phyloP scores from a whole-genome alignment of 2,888 invertebrate genomes.

The Brachyopa scutellaris region DNA sequence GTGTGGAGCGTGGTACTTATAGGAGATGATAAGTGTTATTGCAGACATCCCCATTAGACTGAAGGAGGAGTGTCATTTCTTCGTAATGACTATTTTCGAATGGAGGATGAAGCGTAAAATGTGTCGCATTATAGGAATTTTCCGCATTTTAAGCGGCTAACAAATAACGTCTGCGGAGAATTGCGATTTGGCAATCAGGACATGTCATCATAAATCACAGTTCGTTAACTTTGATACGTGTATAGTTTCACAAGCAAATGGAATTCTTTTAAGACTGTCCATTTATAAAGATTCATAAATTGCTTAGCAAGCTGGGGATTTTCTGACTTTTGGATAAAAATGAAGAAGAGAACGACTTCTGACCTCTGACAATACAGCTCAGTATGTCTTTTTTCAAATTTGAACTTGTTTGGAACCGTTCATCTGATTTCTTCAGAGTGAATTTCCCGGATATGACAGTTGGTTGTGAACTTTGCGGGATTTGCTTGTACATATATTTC shows the following conservation, averaged over 20 bases:
- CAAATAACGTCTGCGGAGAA: background rate
- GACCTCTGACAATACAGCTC: too few relatives aligned
- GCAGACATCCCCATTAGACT: slow-evolving; percentile 71
- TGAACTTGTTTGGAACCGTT: too few relatives aligned
- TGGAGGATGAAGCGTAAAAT: slow-evolving; percentile 24
- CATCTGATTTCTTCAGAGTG: too few relatives aligned
- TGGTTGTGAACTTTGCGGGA: too few relatives aligned
- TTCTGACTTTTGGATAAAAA: too few relatives aligned
- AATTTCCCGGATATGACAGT: too few relatives aligned
- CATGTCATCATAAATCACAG: slow-evolving; percentile 25
- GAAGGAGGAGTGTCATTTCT: slow-evolving; percentile 68
- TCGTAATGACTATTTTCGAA: slow-evolving; percentile 64
- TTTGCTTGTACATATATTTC: too few relatives aligned
- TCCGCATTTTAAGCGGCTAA: slow-evolving; percentile 42
- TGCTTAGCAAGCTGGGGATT: slow-evolving; percentile 6
- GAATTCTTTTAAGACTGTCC: background rate
- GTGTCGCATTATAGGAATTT: slow-evolving; percentile 56
- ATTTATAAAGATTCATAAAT: slow-evolving; percentile 1
- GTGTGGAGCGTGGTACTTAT: slow-evolving; percentile 63
- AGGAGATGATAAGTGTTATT: slow-evolving; percentile 72
- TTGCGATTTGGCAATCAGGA: slow-evolving; percentile 4
- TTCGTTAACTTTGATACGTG: slow-evolving; percentile 18
- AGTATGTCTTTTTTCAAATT: too few relatives aligned
- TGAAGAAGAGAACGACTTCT: too few relatives aligned
- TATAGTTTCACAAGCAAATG: background rate